A percentile compares a stretch with the other conserved stretches of the same genome.
Evolutionary conservation across 2,888 invertebrate species (phyloP).

Genomic region (Archips xylosteana): DNA sequence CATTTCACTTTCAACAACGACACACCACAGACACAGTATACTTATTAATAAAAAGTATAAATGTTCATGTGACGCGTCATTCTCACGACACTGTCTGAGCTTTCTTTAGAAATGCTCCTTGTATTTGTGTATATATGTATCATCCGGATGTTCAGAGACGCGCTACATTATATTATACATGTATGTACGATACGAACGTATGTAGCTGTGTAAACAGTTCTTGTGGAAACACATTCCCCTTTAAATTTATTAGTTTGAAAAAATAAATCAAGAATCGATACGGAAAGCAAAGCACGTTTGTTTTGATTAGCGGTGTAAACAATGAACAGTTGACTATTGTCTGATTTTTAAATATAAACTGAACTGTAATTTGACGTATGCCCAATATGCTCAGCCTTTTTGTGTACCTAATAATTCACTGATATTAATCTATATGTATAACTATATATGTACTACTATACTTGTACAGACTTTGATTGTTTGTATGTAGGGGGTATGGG

Average conservation of each 20-base stretch:
- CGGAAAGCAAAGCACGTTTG: conserved; percentile 8
- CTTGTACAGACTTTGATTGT: too few species aligned
- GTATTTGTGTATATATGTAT: conserved; percentile 13
- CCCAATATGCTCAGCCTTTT: background rate
- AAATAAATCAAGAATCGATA: conserved; percentile 25
- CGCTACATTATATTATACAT: conserved; percentile 6
- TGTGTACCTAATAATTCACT: too few species aligned
- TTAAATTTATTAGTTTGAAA: conserved; percentile 26
- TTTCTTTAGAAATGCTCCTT: conserved; percentile 29
- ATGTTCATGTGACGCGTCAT: conserved; percentile 25
- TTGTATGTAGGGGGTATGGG: too few species aligned
- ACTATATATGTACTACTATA: too few species aligned
- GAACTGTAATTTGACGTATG: background rate
- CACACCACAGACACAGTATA: conserved; percentile 15
- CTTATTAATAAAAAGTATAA: conserved; percentile 32
- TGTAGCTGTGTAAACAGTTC: conserved; percentile 28
- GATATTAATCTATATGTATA: background rate
- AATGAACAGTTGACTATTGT: conserved; percentile 7
- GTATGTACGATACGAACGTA: conserved; percentile 7
- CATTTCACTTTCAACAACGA: conserved; percentile 39
- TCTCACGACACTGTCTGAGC: conserved; percentile 18
- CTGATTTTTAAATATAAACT: background rate
- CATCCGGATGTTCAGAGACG: conserved; percentile 34
- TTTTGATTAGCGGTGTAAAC: conserved; percentile 6
- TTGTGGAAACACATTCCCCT: conserved; percentile 14